Conservation (phyloP, 2,888 invertebrate species). For the Euplexia lucipara region DNA sequence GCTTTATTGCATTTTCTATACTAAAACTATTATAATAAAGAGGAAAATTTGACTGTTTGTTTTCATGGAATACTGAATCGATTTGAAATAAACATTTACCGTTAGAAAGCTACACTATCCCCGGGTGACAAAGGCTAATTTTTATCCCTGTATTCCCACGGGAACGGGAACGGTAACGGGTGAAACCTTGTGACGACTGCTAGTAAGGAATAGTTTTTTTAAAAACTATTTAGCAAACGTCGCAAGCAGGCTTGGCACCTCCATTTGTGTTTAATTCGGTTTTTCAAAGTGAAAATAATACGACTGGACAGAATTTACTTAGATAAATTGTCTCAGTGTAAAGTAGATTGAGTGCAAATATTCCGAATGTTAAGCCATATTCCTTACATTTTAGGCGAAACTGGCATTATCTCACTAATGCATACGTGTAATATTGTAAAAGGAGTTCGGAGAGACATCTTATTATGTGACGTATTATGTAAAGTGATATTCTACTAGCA, state of each 20-base stretch:
- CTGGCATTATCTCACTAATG: constrained; percentile 40
- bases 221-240: not conserved
- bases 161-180: too few species aligned
- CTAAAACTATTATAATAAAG: too few species aligned
- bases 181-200: too few species aligned
- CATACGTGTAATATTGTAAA: constrained; percentile 42
- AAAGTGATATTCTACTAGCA: constrained; percentile 34
- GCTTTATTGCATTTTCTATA: too few species aligned
- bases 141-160: too few species aligned
- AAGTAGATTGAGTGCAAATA: not conserved
- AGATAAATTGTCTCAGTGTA: constrained; percentile 5
- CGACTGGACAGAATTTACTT: not conserved
- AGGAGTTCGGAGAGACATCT: constrained; percentile 10
- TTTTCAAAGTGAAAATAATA: constrained; percentile 6
- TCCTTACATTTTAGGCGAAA: constrained; percentile 3
- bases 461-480: constrained; percentile 35
- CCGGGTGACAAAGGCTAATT: too few species aligned
- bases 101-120: too few species aligned
- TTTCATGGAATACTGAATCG: too few species aligned
- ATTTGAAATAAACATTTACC: too few species aligned
- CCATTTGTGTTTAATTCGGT: not conserved
- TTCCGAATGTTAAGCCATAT: not conserved
- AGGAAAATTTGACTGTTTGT: too few species aligned
- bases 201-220: not conserved
- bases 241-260: too few species aligned